Conservation (phyloP, 2,888 invertebrate species). For the Marronus borbonicus region DNA sequence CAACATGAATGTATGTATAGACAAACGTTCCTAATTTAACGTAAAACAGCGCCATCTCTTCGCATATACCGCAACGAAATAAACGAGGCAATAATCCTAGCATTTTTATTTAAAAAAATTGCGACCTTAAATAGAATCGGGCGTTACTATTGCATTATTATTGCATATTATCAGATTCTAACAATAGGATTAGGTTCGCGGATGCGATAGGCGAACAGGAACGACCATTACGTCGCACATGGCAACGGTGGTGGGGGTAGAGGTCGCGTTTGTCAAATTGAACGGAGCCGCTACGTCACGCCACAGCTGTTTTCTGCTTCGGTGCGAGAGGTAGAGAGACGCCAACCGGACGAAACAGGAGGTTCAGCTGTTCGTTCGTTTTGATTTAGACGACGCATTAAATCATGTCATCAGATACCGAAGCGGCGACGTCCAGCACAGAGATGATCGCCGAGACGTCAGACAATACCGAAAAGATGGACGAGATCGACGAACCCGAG, state of each 20-base stretch:
- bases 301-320: slow-evolving; percentile 67
- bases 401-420: slow-evolving; percentile 67
- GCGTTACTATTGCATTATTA: too few relatives aligned
- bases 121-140: too few relatives aligned
- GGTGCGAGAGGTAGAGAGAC: slow-evolving; percentile 39
- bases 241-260: slow-evolving; percentile 24
- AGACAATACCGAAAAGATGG: slow-evolving; percentile 64
- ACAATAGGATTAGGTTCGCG: neutral
- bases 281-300: slow-evolving; percentile 58
- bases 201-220: neutral
- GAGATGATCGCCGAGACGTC: slow-evolving; percentile 62
- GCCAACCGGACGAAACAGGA: slow-evolving; percentile 2
- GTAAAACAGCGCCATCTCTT: too few relatives aligned
- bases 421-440: slow-evolving; percentile 67
- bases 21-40: too few relatives aligned
- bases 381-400: slow-evolving; percentile 55
- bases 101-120: too few relatives aligned
- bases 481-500: slow-evolving; percentile 68
- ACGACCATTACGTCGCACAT: neutral
- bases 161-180: neutral
- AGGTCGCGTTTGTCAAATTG: slow-evolving; percentile 55
- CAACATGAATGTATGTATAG: too few relatives aligned
- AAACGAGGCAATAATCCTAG: too few relatives aligned
- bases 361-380: slow-evolving; percentile 55
- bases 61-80: too few relatives aligned